Conservation (phyloP, 1,140 invertebrate genomes). For the Drosophila serrata region DNA sequence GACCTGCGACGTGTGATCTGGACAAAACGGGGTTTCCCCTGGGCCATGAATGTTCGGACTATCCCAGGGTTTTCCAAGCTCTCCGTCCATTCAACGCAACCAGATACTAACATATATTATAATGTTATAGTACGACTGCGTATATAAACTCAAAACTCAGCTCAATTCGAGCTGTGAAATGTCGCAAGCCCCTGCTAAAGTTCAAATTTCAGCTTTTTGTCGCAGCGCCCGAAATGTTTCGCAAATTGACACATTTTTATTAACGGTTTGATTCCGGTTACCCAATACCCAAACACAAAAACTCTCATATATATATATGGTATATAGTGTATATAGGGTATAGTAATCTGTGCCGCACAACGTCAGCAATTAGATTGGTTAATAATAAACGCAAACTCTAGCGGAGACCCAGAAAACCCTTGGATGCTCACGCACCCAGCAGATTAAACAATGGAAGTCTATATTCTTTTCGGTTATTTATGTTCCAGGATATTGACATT, state of each 20-base stretch:
- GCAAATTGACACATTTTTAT: conserved; percentile 78
- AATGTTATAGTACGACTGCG: neutral
- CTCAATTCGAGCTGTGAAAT: conserved; percentile 52
- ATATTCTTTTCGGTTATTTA: conserved; percentile 71
- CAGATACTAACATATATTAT: conserved; percentile 19
- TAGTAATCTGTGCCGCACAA: conserved; percentile 63
- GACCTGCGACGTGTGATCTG: conserved; percentile 40
- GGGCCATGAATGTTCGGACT: conserved; percentile 40
- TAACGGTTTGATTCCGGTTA: conserved; percentile 66
- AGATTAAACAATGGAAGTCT: conserved; percentile 50
- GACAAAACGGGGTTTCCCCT: conserved; percentile 61
- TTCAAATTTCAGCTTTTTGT: conserved; percentile 63
- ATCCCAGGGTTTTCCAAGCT: conserved; percentile 56
- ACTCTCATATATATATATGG: neutral
- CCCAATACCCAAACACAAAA: conserved; percentile 45
- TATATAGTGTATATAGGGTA: conserved; percentile 18
- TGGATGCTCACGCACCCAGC: conserved; percentile 25
- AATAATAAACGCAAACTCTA: conserved; percentile 33
- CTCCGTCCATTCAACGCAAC: conserved; percentile 46
- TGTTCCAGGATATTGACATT: conserved; percentile 75
- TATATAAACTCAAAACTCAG: conserved; percentile 27
- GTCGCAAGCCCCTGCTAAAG: conserved; percentile 56
- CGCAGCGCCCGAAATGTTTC: conserved; percentile 52
- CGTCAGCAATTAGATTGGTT: conserved; percentile 65
- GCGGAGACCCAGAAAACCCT: conserved; percentile 25